These are phyloP conservation scores for Scaptomyza parva DNA, from an alignment of 2,888 invertebrate species.

Conservation along the genomic window DNA sequence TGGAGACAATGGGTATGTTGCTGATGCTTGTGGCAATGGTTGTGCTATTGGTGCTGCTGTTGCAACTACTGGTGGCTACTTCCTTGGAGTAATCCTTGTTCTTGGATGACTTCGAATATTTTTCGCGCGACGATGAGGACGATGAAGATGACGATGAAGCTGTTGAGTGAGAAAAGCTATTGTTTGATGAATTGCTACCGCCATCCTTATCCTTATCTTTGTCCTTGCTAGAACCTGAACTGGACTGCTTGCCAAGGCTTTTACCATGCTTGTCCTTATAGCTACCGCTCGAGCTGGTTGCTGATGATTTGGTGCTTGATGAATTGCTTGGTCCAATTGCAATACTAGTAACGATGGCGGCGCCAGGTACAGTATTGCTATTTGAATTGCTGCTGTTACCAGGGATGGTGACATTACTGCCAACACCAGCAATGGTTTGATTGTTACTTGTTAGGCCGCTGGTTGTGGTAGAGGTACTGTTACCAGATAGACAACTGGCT, in stretches of 20 bases:
- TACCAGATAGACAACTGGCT: slow-evolving; percentile 38
- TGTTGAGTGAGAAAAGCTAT: slow-evolving; percentile 61
- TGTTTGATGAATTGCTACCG: slow-evolving; percentile 53
- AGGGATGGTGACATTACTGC: slow-evolving; percentile 43
- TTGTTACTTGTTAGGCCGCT: slow-evolving; percentile 26
- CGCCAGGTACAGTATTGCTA: slow-evolving; percentile 25
- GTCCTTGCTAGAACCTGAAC: slow-evolving; percentile 83
- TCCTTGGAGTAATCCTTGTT: slow-evolving; percentile 75
- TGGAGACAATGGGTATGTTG: slow-evolving; percentile 24
- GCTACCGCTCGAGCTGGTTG: slow-evolving; percentile 69
- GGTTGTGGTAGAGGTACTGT: slow-evolving; percentile 20
- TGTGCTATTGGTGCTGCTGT: slow-evolving; percentile 42
- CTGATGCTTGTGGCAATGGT: slow-evolving; percentile 31
- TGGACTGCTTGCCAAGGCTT: slow-evolving; percentile 77
- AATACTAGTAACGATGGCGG: slow-evolving; percentile 12
- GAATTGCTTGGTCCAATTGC: slow-evolving; percentile 34
- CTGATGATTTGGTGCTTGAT: slow-evolving; percentile 40
- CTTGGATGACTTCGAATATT: slow-evolving; percentile 84
- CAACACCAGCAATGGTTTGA: slow-evolving; percentile 43
- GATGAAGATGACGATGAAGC: slow-evolving; percentile 79
- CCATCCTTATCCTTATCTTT: slow-evolving; percentile 83
- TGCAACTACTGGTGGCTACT: slow-evolving; percentile 20
- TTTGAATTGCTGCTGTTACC: slow-evolving; percentile 35
- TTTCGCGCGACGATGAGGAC: slow-evolving; percentile 83
- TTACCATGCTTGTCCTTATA: slow-evolving; percentile 85